A percentile compares a stretch with the other conserved stretches of the same genome.
phyloP scores from a whole-genome alignment of 2,113 vertebrate species.

The Ictalurus punctatus region DNA sequence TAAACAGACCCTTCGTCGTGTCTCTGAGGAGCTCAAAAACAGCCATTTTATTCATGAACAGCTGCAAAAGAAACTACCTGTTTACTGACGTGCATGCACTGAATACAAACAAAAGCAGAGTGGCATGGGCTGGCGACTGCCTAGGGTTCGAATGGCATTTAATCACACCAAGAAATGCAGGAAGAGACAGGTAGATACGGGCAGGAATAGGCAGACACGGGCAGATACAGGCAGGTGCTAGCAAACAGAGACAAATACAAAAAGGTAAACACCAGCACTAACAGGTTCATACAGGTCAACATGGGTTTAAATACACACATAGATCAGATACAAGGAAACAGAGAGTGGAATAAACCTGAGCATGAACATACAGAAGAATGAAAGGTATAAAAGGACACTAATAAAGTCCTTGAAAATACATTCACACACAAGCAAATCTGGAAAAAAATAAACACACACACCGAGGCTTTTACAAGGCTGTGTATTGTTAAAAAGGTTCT shows the following conservation, averaged over 20 bases:
- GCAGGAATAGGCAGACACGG: neutral
- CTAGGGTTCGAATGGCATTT: constrained; percentile 42
- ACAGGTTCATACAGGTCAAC: neutral
- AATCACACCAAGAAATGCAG: constrained; percentile 50
- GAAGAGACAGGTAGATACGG: neutral
- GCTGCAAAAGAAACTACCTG: constrained; percentile 24
- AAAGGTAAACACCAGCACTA: neutral
- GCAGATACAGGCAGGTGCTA: constrained; percentile 4
- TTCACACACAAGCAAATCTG: neutral
- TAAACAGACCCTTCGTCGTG: neutral
- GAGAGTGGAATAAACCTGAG: neutral
- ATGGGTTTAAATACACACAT: neutral
- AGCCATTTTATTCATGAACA: constrained; percentile 16
- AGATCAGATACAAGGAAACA: neutral
- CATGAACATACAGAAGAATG: neutral
- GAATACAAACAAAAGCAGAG: constrained; percentile 39
- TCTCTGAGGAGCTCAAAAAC: neutral
- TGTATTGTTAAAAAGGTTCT: constrained; percentile 57
- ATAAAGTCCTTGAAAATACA: neutral
- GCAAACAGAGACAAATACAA: neutral
- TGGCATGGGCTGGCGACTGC: neutral
- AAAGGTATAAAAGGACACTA: neutral
- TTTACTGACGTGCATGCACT: constrained; percentile 5
- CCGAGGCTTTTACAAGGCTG: constrained; percentile 36
- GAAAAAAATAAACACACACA: neutral